Evolutionary conservation across 2,888 invertebrate genomes (phyloP).

Genomic region (Acanthococcus lagerstroemiae): DNA sequence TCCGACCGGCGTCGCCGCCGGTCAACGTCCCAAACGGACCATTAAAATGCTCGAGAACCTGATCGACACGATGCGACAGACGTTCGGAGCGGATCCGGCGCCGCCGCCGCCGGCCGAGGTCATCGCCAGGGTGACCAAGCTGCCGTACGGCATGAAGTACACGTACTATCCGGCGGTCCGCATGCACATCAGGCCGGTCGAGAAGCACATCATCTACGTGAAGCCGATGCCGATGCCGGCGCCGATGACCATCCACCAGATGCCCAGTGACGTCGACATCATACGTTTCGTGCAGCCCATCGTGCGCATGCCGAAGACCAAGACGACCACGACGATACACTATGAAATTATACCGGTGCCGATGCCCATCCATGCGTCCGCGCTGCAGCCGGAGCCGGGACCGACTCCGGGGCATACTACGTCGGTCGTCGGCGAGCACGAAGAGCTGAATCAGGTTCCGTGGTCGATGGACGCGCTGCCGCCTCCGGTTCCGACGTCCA

Average conservation of each 20-base stretch:
- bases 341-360: background rate
- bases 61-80: background rate
- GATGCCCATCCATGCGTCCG: background rate
- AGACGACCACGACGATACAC: background rate
- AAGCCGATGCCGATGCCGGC: background rate
- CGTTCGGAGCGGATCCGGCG: background rate
- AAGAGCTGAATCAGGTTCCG: background rate
- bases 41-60: background rate
- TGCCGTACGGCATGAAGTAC: background rate
- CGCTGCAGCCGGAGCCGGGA: slow-evolving; percentile 17
- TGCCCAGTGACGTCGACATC: background rate
- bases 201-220: slow-evolving; percentile 4
- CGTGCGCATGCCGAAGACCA: background rate
- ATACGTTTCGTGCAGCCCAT: background rate
- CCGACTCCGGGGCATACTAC: background rate
- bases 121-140: background rate
- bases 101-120: background rate
- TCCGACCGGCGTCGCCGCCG: slow-evolving; percentile 21
- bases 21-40: slow-evolving; percentile 2
- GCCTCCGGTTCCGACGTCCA: slow-evolving; percentile 25
- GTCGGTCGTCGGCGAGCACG: background rate
- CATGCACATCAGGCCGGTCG: background rate
- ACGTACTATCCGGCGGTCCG: background rate
- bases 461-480: slow-evolving; percentile 33
- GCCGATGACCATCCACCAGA: background rate